Base-by-base conservation (phyloP, 2,797 vertebrate species). In the Sciurus vulgaris region DNA sequence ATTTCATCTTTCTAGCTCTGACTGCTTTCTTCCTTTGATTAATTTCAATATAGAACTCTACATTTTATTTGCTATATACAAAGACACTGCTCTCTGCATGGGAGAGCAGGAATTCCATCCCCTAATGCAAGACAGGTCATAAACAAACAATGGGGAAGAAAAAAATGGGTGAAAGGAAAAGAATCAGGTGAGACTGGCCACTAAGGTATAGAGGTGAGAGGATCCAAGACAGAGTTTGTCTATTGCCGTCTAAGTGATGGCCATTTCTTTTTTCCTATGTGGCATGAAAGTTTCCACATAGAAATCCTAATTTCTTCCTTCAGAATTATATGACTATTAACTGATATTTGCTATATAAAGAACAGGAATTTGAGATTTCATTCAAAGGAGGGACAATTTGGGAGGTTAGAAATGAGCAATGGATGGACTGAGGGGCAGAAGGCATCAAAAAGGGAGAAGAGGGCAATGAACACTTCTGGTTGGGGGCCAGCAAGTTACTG, bases 221-320 rank as follows among this genome's bases (percentile, higher is more conserved):
- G 26, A 70, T 33, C 35, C n/a, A 77, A 15, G 74, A 77, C 26
- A 59, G 20, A 15, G n/a, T 38, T 24, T 59, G 61, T 79, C 63
- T 41, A 72, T 6, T 38, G 49, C 28, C 35, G 73, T 22, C 13
- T 85, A 67, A 91, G 30, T 49, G 73, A 54, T 51, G 4, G 30
- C 30, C 14, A 63, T 76, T 93, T 91, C 73, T 77, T 65, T 93
- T 91, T 54, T 20, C 63, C 73, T 22, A 26, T 28, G 28, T 41
- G 22, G 33, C 41, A 63, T 30, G 8, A 83, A 92, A 49, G 4
- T 73, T 94, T 85, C 47, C n/a, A 94, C 51, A 77, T 49, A 84
- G 70, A 94, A 91, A 78, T 74, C 20, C 30, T n/a, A 56, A 44
- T 81, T 83, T 92, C 47, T 93, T 89, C 35, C 38, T 84, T 84